Conservation (phyloP, 2,888 invertebrate species). For the Poecilobothrus nobilitatus region DNA sequence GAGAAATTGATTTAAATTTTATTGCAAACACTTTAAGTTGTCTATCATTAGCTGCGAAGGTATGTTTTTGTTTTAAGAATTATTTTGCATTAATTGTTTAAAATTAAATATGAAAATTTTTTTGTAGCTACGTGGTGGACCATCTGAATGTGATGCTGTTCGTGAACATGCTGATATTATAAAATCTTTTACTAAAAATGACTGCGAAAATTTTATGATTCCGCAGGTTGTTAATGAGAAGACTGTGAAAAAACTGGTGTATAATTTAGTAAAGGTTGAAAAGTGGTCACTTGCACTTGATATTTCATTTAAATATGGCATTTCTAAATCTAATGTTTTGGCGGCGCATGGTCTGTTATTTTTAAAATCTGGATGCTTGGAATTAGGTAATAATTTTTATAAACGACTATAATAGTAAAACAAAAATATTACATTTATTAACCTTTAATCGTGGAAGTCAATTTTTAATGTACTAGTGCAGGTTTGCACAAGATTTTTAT, state of each 20-base stretch:
- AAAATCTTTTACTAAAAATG: slow-evolving; percentile 48
- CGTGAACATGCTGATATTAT: slow-evolving; percentile 56
- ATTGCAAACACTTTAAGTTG: slow-evolving; percentile 48
- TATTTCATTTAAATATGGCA: slow-evolving; percentile 78
- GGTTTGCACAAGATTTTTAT: no score
- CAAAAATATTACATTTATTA: no score
- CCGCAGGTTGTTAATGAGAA: slow-evolving; percentile 42
- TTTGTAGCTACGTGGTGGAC: slow-evolving; percentile 39
- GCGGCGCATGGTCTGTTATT: slow-evolving; percentile 83
- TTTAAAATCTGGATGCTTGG: slow-evolving; percentile 68
- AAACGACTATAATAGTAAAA: neutral
- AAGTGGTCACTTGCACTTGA: slow-evolving; percentile 76
- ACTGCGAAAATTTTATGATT: slow-evolving; percentile 43
- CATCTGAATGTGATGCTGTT: slow-evolving; percentile 53
- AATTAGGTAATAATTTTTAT: slow-evolving; percentile 69
- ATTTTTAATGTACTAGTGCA: no score
- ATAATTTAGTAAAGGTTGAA: slow-evolving; percentile 69
- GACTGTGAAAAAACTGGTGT: slow-evolving; percentile 61
- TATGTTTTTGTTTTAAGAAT: slow-evolving; percentile 29
- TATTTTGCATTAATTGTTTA: no score
- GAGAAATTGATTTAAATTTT: slow-evolving; percentile 47
- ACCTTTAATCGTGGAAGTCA: no score
- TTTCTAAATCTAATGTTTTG: slow-evolving; percentile 69
- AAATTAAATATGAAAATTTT: neutral
- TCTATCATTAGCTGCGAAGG: slow-evolving; percentile 56